A percentile compares a stretch with the other conserved stretches of the same genome.
Conservation (phyloP, 37 sponge, comb jelly and placozoan genomes). For the Ephydatia muelleri region DNA sequence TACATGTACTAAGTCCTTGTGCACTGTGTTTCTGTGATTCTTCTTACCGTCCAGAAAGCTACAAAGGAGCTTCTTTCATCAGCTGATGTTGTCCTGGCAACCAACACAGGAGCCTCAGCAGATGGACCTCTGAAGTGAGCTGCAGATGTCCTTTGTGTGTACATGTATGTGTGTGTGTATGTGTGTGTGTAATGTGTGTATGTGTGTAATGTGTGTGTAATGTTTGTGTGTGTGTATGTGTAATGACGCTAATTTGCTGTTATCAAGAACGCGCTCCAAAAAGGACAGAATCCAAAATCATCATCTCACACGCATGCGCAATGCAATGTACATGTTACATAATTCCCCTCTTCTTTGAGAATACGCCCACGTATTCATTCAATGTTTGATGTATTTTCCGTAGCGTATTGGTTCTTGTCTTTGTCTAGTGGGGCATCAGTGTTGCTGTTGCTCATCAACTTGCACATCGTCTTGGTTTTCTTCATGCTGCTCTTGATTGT, state of each 20-base stretch:
- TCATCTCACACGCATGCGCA: too few species aligned
- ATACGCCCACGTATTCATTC: too few species aligned
- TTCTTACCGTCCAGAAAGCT: constrained; percentile 40
- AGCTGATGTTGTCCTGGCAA: constrained; percentile 84
- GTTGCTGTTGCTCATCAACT: too few species aligned
- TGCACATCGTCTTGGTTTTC: too few species aligned
- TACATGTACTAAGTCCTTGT: background rate
- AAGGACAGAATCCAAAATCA: too few species aligned
- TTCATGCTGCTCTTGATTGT: too few species aligned
- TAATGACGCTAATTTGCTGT: background rate
- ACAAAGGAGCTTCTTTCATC: constrained; percentile 56
- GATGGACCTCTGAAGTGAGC: constrained; percentile 81
- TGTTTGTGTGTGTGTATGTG: background rate
- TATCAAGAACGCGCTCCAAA: too few species aligned
- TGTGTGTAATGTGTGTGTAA: constrained; percentile 1
- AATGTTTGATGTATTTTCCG: too few species aligned
- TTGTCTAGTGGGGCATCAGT: too few species aligned
- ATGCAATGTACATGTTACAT: too few species aligned
- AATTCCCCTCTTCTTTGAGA: too few species aligned
- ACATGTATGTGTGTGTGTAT: background rate
- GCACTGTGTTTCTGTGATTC: background rate
- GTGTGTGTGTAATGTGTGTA: background rate
- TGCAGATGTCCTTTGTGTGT: background rate
- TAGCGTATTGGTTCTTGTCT: too few species aligned
- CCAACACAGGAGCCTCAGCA: constrained; percentile 74